phyloP scores from a whole-genome alignment of 1,140 invertebrate genomes.

The Solen grandis region DNA sequence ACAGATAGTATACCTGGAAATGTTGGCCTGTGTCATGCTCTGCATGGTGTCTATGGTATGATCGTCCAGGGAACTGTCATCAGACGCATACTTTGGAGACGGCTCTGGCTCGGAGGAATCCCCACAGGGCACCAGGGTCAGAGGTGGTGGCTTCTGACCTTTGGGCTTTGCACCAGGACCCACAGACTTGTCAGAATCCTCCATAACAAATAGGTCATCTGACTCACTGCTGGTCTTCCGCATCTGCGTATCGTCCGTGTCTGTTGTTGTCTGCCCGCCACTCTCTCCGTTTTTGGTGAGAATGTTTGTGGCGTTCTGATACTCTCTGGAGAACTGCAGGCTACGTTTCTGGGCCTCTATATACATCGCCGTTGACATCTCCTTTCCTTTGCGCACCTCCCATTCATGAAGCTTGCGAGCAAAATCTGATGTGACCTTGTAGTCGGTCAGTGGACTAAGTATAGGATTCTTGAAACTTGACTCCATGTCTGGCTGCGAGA shows the following conservation, averaged over 20 bases:
- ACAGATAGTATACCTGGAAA: too few relatives aligned
- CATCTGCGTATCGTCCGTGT: constrained; percentile 27
- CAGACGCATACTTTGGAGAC: constrained; percentile 63
- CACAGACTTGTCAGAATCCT: constrained; percentile 22
- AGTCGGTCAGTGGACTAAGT: constrained; percentile 69
- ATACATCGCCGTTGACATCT: constrained; percentile 67
- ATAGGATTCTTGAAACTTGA: constrained; percentile 67
- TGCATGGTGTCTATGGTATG: constrained; percentile 69
- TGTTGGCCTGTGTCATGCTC: constrained; percentile 71
- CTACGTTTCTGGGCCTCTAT: constrained; percentile 68
- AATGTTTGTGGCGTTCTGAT: constrained; percentile 44
- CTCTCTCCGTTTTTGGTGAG: background rate
- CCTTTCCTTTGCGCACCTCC: constrained; percentile 86
- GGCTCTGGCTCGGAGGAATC: constrained; percentile 72
- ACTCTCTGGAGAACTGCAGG: constrained; percentile 54
- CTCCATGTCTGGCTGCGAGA: constrained; percentile 70
- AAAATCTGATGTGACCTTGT: constrained; percentile 90
- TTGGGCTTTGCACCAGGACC: constrained; percentile 17
- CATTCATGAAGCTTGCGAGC: constrained; percentile 94
- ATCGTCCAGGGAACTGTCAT: constrained; percentile 68
- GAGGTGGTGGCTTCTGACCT: constrained; percentile 68
- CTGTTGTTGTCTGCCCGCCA: constrained; percentile 12
- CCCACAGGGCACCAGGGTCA: constrained; percentile 68
- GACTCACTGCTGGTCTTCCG: constrained; percentile 50
- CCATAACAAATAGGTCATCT: constrained; percentile 38